phyloP scores from a whole-genome alignment of 2,888 invertebrate genomes.

The Drosophila nr. medialis region DNA sequence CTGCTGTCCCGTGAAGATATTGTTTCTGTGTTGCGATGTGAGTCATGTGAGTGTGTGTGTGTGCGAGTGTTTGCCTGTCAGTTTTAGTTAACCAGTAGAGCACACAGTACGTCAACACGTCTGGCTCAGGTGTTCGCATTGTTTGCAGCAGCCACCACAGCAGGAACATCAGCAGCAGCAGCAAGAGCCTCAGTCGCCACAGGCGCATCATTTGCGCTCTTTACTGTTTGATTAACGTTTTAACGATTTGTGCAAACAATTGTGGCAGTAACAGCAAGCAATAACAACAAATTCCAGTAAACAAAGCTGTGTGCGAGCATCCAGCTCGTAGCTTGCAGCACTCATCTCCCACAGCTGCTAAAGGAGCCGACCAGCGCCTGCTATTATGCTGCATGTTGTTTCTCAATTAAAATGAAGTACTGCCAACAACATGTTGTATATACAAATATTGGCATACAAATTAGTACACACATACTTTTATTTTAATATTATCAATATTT shows the following conservation, averaged over 20 bases:
- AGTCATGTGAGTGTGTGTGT: not conserved
- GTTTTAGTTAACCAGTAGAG: slow-evolving; percentile 66
- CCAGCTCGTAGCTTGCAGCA: slow-evolving; percentile 21
- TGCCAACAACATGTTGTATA: slow-evolving; percentile 25
- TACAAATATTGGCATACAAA: slow-evolving; percentile 25
- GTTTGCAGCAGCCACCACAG: slow-evolving; percentile 46
- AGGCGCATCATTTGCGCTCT: slow-evolving; percentile 73
- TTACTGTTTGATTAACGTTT: slow-evolving; percentile 78
- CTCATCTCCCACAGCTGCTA: slow-evolving; percentile 2
- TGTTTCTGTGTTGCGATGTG: slow-evolving; percentile 32
- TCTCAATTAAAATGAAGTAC: slow-evolving; percentile 53
- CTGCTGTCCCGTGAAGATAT: not conserved
- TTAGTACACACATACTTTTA: not conserved
- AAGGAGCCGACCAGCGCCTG: slow-evolving; percentile 3
- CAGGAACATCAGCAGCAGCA: slow-evolving; percentile 8
- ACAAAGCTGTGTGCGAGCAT: slow-evolving; percentile 23
- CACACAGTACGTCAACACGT: slow-evolving; percentile 48
- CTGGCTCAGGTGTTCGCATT: slow-evolving; percentile 62
- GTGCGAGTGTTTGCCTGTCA: slow-evolving; percentile 43
- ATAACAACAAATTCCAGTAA: slow-evolving; percentile 37
- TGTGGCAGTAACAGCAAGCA: slow-evolving; percentile 62
- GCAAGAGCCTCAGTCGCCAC: slow-evolving; percentile 41
- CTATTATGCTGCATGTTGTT: slow-evolving; percentile 45
- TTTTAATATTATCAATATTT: not conserved
- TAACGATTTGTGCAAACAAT: slow-evolving; percentile 79